Conservation (phyloP, 1,140 invertebrate genomes). For the Drosophila quadrilineata region DNA sequence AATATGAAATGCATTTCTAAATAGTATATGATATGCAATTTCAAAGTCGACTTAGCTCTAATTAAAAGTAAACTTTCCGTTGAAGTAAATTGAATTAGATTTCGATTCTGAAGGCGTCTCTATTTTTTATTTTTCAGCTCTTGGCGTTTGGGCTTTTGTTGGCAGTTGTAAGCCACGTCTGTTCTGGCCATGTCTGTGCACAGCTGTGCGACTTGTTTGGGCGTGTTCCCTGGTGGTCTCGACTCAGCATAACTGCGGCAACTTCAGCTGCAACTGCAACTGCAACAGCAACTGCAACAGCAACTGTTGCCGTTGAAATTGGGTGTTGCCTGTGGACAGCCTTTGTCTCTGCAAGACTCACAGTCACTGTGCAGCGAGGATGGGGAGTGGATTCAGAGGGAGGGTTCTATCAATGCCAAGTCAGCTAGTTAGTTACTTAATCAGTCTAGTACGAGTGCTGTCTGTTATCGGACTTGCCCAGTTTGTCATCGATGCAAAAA, state of each 20-base stretch:
- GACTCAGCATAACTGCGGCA: background rate
- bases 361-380: too few species aligned
- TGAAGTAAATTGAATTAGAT: conserved; percentile 64
- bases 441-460: background rate
- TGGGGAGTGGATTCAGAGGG: too few species aligned
- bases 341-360: conserved; percentile 11
- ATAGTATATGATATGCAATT: too few species aligned
- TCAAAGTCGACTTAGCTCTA: too few species aligned
- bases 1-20: too few species aligned
- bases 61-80: too few species aligned
- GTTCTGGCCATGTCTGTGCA: conserved; percentile 33
- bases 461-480: conserved; percentile 26
- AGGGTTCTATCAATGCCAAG: too few species aligned
- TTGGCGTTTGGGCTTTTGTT: background rate
- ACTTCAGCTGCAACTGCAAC: conserved; percentile 5
- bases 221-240: conserved; percentile 62
- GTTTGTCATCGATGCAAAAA: conserved; percentile 27
- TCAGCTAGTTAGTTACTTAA: conserved; percentile 6
- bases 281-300: background rate
- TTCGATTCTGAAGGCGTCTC: conserved; percentile 25
- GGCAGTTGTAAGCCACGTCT: conserved; percentile 28
- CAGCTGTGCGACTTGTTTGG: conserved; percentile 76
- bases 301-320: conserved; percentile 67
- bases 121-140: background rate
- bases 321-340: conserved; percentile 45